phyloP scores from a whole-genome alignment of 1,140 invertebrate genomes.

The Idris sp. region DNA sequence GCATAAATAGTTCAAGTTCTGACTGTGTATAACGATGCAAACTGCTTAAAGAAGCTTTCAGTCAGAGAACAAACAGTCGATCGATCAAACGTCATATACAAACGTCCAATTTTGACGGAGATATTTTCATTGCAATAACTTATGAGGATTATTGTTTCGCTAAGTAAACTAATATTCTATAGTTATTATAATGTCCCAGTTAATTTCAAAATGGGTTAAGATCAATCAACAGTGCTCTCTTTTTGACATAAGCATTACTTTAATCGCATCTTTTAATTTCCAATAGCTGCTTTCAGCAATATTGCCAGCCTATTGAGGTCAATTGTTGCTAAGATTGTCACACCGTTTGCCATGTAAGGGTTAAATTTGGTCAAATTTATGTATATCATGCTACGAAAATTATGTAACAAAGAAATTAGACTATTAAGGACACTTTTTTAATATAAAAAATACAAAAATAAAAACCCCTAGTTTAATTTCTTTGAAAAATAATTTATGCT shows the following conservation, averaged over 20 bases:
- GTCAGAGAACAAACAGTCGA: conserved; percentile 5
- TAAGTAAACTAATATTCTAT: conserved; percentile 2
- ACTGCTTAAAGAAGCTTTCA: conserved; percentile 10
- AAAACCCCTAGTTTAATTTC: too few relatives aligned
- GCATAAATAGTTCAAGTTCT: too few relatives aligned
- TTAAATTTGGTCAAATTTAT: too few relatives aligned
- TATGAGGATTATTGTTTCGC: background rate
- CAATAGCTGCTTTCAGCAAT: conserved; percentile 46
- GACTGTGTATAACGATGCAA: too few relatives aligned
- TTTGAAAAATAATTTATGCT: too few relatives aligned
- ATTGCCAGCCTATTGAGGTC: conserved; percentile 42
- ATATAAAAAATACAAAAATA: too few relatives aligned
- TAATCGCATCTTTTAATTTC: conserved; percentile 43
- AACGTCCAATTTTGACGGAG: conserved; percentile 8
- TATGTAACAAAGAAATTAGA: too few relatives aligned
- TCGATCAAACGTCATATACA: conserved; percentile 11
- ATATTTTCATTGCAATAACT: conserved; percentile 7
- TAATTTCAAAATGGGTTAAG: conserved; percentile 38
- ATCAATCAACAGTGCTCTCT: conserved; percentile 31
- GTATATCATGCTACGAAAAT: too few relatives aligned
- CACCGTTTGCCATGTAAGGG: too few relatives aligned
- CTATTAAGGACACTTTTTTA: too few relatives aligned
- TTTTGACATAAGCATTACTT: conserved; percentile 33
- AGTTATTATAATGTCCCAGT: conserved; percentile 12
- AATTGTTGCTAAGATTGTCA: conserved; percentile 36